Evolutionary conservation across 2,113 vertebrate genomes (phyloP), one percentile per base, ranked within the genome.

Genomic region (Lota lota): DNA sequence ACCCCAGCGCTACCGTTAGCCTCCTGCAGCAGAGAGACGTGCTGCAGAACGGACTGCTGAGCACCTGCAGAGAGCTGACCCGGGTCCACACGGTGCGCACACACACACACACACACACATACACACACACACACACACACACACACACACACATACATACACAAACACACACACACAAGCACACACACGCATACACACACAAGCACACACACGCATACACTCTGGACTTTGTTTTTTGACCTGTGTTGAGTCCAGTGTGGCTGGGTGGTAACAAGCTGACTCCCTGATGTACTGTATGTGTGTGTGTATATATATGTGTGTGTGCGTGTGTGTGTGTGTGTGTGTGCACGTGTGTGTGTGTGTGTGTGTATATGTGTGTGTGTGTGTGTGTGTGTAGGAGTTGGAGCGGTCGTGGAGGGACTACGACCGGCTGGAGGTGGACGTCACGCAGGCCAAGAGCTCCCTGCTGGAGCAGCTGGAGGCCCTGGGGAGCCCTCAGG

Each of bases 1-100:
- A 90, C 53, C 90, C 92, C 0, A 80, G 89, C 5, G 91, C 94
- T 70, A 86, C 94, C 0, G 95, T 97, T 77, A 95, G 87, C 0
- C 92, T 99, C 24, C 78, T 97, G 57, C 81, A 97, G 5, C 97
- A 99, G 91, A 94, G 95, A 33, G 97, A 99, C 0, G 94, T 98
- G 5, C 88, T 99, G 66, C 97, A 98, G 87, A 96, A 92, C 0
- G 97, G 97, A 2, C 92, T 99, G 4, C 95, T 98, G 0, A 95
- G 97, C 84, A 98, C 97, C 0, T 98, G 97, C 69, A 92, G 97
- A 58, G 97, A 98, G 71, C 92, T 98, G 33, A 91, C 93, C 3
- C 88, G 97, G 21, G 94, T 96, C 78, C 94, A 86, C 2, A 75
- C 92, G 0, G 97, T 99, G 67, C 94, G 95, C 28, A 16, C 3